phyloP scores from a whole-genome alignment of 2,888 invertebrate species.

The Aphrophora alni region DNA sequence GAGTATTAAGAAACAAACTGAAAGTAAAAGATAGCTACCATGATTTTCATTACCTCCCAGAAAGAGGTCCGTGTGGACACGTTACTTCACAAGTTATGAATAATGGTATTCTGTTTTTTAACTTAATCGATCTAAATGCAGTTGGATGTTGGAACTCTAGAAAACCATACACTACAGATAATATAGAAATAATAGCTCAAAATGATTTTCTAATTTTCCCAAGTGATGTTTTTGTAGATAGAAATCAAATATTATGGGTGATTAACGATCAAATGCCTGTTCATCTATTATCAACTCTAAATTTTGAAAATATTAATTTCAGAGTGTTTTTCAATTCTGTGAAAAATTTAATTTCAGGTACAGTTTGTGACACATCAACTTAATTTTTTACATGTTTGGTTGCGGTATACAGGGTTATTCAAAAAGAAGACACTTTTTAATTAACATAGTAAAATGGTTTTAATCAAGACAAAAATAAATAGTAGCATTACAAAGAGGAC shows the following conservation, averaged over 20 bases:
- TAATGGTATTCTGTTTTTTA: conserved; percentile 74
- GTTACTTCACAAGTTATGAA: conserved; percentile 69
- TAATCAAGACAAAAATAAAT: no score
- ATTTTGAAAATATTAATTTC: conserved; percentile 79
- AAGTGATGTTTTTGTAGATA: conserved; percentile 73
- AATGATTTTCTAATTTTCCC: conserved; percentile 80
- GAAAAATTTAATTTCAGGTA: conserved; percentile 69
- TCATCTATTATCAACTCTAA: conserved; percentile 70
- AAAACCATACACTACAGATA: conserved; percentile 62
- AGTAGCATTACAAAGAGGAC: no score
- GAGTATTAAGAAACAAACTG: conserved; percentile 69
- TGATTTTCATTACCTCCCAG: conserved; percentile 61
- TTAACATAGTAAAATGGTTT: no score
- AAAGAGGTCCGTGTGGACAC: conserved; percentile 71
- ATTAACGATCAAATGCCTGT: conserved; percentile 84
- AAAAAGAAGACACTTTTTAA: no score
- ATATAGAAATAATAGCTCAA: conserved; percentile 71
- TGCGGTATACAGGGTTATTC: no score
- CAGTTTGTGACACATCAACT: conserved; percentile 67
- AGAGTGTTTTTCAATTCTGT: conserved; percentile 75
- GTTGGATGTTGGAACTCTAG: conserved; percentile 83
- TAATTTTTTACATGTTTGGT: neutral
- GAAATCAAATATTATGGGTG: conserved; percentile 65
- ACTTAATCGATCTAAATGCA: conserved; percentile 80
- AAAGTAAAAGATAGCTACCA: conserved; percentile 63